phyloP scores from a whole-genome alignment of 2,113 vertebrate genomes.

The Castor canadensis region DNA sequence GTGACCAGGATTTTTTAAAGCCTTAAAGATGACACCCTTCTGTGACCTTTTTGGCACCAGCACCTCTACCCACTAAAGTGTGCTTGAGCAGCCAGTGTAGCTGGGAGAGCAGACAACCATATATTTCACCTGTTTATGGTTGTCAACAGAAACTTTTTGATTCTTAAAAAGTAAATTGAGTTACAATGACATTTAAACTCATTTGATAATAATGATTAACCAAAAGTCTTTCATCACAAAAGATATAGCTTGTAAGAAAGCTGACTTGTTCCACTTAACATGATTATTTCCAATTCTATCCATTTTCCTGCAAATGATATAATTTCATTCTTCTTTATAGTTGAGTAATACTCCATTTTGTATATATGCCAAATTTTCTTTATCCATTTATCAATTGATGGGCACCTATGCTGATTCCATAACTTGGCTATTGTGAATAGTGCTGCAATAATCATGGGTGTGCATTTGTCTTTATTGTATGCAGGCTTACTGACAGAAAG shows the following conservation, averaged over 20 bases:
- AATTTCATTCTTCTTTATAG: no score
- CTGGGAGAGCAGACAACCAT: neutral
- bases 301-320: no score
- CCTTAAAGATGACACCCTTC: neutral
- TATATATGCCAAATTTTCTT: no score
- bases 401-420: no score
- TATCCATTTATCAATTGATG: no score
- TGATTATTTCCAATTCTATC: no score
- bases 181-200: neutral
- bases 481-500: no score
- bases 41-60: neutral
- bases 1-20: neutral
- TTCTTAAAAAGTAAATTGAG: neutral
- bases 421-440: no score
- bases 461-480: no score
- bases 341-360: no score
- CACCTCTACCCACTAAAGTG: neutral
- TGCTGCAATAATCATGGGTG: no score
- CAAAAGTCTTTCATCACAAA: neutral
- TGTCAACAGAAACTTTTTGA: neutral
- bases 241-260: neutral
- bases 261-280: no score
- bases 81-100: neutral
- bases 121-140: neutral
- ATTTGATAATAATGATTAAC: neutral